Evolutionary conservation across 2,113 vertebrate species (phyloP).

Genomic region (Melanocharis versteri): DNA sequence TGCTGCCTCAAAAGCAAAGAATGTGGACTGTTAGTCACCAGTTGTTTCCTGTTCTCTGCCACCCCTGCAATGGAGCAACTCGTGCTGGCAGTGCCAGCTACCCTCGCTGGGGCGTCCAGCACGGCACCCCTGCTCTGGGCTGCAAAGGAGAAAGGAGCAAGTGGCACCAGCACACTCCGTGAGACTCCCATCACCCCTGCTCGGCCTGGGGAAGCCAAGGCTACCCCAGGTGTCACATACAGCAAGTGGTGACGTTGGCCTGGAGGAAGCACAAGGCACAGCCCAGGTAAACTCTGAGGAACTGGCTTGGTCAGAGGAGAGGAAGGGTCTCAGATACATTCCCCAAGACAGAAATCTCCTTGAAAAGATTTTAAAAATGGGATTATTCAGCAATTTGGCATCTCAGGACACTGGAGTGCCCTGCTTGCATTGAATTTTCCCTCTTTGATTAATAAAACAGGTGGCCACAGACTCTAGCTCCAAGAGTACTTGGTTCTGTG

Average conservation of each 20-base stretch:
- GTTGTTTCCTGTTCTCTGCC: conserved; percentile 23
- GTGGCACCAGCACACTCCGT: rapidly evolving
- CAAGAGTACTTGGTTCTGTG: neutral
- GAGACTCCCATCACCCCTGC: neutral
- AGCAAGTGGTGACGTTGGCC: neutral
- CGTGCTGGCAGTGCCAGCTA: neutral
- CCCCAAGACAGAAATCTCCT: neutral
- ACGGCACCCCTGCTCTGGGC: neutral
- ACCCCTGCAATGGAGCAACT: neutral
- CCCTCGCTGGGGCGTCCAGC: neutral
- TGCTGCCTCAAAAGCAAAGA: conserved; percentile 12
- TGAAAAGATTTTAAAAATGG: neutral
- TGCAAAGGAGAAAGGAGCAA: neutral
- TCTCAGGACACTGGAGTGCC: neutral
- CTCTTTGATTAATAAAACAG: neutral
- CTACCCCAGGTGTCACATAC: neutral
- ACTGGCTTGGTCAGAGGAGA: neutral
- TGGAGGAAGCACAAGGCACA: neutral
- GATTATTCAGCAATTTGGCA: neutral
- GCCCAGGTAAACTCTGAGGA: neutral
- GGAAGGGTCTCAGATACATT: neutral
- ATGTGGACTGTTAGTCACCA: neutral
- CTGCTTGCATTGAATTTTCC: neutral
- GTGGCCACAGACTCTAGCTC: neutral
- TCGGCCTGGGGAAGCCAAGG: neutral